A percentile compares a stretch with the other conserved stretches of the same genome.
Evolutionary conservation across 2,888 invertebrate genomes (phyloP).

Genomic region (Lepas anatifera): DNA sequence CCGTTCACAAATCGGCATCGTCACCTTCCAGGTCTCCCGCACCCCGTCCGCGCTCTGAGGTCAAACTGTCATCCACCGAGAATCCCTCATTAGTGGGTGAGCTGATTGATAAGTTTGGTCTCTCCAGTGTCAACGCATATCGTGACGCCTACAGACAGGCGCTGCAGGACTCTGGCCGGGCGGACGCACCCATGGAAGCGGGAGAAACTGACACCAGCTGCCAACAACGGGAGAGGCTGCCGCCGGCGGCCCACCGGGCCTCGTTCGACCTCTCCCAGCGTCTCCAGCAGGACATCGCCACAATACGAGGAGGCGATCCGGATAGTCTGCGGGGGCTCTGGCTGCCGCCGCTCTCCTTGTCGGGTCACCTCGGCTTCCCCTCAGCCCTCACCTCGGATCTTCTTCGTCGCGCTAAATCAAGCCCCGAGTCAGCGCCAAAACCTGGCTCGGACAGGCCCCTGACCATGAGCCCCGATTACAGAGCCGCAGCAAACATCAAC

Average conservation of each 20-base stretch:
- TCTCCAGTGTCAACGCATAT: slow-evolving; percentile 87
- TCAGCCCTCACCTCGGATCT: slow-evolving; percentile 19
- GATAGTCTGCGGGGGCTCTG: slow-evolving; percentile 53
- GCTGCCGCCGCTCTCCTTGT: slow-evolving; percentile 41
- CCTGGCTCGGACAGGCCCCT: too few relatives aligned
- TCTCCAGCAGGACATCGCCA: slow-evolving; percentile 42
- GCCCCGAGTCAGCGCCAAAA: too few relatives aligned
- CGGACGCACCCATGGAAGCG: slow-evolving; percentile 24
- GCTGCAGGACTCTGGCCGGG: slow-evolving; percentile 70
- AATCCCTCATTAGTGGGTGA: slow-evolving; percentile 72
- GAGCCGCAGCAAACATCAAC: slow-evolving; percentile 25
- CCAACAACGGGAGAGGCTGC: too few relatives aligned
- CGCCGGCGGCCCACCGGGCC: slow-evolving; percentile 45
- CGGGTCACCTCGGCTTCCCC: slow-evolving; percentile 23
- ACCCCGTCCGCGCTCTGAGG: slow-evolving; percentile 23
- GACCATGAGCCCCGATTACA: slow-evolving; percentile 13
- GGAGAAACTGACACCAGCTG: too few relatives aligned
- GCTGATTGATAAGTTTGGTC: slow-evolving; percentile 90
- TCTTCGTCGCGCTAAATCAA: neutral
- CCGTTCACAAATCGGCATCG: slow-evolving; percentile 31
- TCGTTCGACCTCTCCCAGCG: slow-evolving; percentile 62
- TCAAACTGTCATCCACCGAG: slow-evolving; percentile 24
- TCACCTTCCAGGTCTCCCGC: slow-evolving; percentile 31
- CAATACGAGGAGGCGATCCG: too few relatives aligned
- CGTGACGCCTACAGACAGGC: slow-evolving; percentile 94